Percentiles rank a stretch among this genome's conserved stretches.
Evolutionary conservation across 2,797 vertebrate genomes (phyloP).

Genomic region (Aeoliscus strigatus): DNA sequence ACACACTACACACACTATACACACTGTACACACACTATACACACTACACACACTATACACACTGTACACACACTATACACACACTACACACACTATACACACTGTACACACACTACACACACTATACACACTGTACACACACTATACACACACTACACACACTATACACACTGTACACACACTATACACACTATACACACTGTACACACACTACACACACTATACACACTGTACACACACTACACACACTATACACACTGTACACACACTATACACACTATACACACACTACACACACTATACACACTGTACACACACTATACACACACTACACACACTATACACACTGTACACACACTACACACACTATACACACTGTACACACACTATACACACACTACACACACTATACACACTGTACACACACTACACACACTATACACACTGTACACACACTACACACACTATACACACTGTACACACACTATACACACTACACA

Average conservation of each 20-base stretch:
- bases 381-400: not conserved
- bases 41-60: not conserved
- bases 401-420: too few species aligned
- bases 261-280: too few species aligned
- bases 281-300: too few species aligned
- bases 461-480: conserved; percentile 16
- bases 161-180: too few species aligned
- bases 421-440: not conserved
- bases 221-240: too few species aligned
- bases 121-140: conserved; percentile 16
- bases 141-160: not conserved
- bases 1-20: too few species aligned
- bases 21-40: too few species aligned
- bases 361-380: conserved; percentile 19
- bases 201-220: conserved; percentile 8
- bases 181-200: not conserved
- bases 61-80: too few species aligned
- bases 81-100: conserved; percentile 13
- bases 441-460: not conserved
- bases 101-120: not conserved
- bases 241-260: not conserved
- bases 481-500: not conserved
- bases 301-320: not conserved
- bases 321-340: conserved; percentile 20
- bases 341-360: not conserved